These are phyloP conservation scores for Musca domestica DNA, from an alignment of 1,140 invertebrate genomes.

Conservation along the genomic window DNA sequence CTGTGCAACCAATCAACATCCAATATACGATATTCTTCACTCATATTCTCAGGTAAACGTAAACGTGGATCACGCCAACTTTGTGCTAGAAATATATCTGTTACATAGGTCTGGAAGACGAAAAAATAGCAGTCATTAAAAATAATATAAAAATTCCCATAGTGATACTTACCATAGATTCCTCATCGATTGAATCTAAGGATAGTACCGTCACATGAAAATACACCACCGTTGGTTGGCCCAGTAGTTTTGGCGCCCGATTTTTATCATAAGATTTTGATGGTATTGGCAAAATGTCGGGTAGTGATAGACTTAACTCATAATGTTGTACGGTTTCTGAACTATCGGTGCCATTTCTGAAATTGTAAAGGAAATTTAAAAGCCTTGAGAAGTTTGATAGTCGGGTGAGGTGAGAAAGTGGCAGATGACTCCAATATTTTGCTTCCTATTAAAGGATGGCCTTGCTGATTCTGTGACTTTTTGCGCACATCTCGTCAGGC, in stretches of 20 bases:
- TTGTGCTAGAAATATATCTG: constrained; percentile 88
- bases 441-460: too few relatives aligned
- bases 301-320: constrained; percentile 69
- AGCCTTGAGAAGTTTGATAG: not conserved
- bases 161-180: constrained; percentile 74
- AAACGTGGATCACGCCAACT: constrained; percentile 86
- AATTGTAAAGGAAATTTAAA: constrained; percentile 1
- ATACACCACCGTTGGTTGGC: constrained; percentile 81
- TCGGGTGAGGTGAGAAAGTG: too few relatives aligned
- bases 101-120: constrained; percentile 76
- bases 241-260: constrained; percentile 78
- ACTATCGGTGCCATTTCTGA: constrained; percentile 51
- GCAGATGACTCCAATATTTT: too few relatives aligned
- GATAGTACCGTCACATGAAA: constrained; percentile 87
- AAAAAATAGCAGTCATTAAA: not conserved
- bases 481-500: too few relatives aligned
- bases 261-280: constrained; percentile 88
- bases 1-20: constrained; percentile 87
- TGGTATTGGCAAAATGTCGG: constrained; percentile 79
- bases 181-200: constrained; percentile 85
- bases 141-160: constrained; percentile 11
- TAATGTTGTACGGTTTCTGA: constrained; percentile 51
- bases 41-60: constrained; percentile 86
- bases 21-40: constrained; percentile 84
- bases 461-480: too few relatives aligned